These are phyloP conservation scores for Tiphia femorata DNA, from an alignment of 2,888 invertebrate genomes.

Conservation along the genomic window DNA sequence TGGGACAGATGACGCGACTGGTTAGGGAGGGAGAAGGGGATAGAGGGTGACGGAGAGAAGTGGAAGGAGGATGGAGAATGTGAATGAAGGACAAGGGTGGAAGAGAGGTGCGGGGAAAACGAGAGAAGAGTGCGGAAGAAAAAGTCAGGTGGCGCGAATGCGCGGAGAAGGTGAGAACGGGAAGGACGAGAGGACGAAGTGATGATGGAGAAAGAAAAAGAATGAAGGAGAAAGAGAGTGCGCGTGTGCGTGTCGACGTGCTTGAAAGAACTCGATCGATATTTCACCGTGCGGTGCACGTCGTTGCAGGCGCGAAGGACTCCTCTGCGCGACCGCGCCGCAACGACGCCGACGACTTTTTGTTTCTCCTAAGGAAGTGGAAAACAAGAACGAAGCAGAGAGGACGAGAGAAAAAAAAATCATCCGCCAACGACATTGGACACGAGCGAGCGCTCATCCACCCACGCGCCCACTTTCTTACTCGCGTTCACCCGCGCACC, in stretches of 20 bases:
- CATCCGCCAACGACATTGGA: background rate
- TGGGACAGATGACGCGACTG: background rate
- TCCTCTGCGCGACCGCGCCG: slow-evolving; percentile 24
- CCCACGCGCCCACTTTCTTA: background rate
- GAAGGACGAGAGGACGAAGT: slow-evolving; percentile 3
- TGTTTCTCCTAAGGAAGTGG: background rate
- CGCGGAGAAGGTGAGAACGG: too few relatives aligned
- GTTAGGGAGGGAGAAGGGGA: background rate
- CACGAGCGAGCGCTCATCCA: background rate
- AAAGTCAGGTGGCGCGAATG: slow-evolving; percentile 17
- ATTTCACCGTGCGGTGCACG: slow-evolving; percentile 41
- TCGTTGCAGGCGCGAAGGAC: slow-evolving; percentile 29
- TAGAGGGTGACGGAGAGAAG: background rate
- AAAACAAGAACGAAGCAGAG: background rate
- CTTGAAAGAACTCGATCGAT: slow-evolving; percentile 52
- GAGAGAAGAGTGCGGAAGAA: background rate
- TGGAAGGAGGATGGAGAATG: too few relatives aligned
- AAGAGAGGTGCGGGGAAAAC: slow-evolving; percentile 3
- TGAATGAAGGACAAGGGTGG: background rate
- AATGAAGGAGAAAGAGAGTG: slow-evolving; percentile 7
- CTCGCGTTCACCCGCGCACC: too few relatives aligned
- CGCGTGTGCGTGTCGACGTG: slow-evolving; percentile 35
- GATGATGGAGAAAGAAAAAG: slow-evolving; percentile 4
- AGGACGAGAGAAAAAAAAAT: background rate
- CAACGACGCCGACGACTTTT: slow-evolving; percentile 2